Percentiles rank a stretch among this genome's conserved stretches.
Evolutionary conservation across 2,888 invertebrate genomes (phyloP).

Genomic region (Cybosia mesomella): DNA sequence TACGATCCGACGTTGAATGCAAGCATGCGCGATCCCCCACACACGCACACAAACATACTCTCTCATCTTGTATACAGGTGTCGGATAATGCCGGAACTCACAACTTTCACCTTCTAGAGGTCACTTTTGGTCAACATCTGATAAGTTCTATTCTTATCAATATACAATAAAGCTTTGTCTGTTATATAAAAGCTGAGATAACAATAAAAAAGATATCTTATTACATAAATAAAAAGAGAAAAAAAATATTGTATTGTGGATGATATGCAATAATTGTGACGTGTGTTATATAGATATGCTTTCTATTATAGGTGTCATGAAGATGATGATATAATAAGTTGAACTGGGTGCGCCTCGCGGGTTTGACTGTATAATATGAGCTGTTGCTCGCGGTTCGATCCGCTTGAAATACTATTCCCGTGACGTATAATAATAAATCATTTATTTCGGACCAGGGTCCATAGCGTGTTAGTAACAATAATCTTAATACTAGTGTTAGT

Average conservation of each 20-base stretch:
- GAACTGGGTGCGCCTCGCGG: neutral
- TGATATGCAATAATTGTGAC: constrained; percentile 11
- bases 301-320: constrained; percentile 9
- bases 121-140: constrained; percentile 68
- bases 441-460: too few relatives aligned
- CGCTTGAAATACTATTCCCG: neutral
- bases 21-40: constrained; percentile 61
- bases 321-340: neutral
- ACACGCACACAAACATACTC: constrained; percentile 68
- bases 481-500: too few relatives aligned
- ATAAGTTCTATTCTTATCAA: constrained; percentile 69
- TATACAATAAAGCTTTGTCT: constrained; percentile 59
- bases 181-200: neutral
- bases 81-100: constrained; percentile 82
- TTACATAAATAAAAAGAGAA: constrained; percentile 8
- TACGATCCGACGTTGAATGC: constrained; percentile 71
- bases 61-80: constrained; percentile 75
- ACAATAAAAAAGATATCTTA: neutral
- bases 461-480: too few relatives aligned
- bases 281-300: constrained; percentile 2
- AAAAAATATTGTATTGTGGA: constrained; percentile 5
- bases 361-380: neutral
- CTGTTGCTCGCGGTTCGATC: neutral
- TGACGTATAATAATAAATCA: too few relatives aligned
- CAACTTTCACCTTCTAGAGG: constrained; percentile 77